Evolutionary conservation across 2,888 invertebrate genomes (phyloP).

Genomic region (Archips crataeganus): DNA sequence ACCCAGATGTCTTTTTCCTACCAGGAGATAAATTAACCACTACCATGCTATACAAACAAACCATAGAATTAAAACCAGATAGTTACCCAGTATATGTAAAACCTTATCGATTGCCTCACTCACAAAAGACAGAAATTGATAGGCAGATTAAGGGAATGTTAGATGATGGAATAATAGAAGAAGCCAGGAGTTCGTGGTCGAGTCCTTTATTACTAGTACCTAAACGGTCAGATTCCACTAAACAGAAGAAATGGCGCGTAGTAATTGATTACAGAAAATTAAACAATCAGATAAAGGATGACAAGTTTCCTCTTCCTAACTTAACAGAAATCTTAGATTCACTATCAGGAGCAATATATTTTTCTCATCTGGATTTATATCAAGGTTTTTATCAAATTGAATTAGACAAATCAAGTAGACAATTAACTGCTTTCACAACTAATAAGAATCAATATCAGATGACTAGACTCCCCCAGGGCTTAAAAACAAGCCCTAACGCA

Average conservation of each 20-base stretch:
- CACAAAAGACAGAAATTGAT: neutral
- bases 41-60: neutral
- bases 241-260: no score
- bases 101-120: neutral
- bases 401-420: neutral
- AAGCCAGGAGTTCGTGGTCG: no score
- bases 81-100: slow-evolving; percentile 1
- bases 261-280: no score
- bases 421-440: slow-evolving; percentile 1
- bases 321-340: no score
- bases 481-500: slow-evolving; percentile 23
- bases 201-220: no score
- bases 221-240: no score
- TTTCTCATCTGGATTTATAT: no score
- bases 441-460: neutral
- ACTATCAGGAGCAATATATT: no score
- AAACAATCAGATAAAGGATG: no score
- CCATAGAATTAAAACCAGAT: neutral
- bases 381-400: neutral
- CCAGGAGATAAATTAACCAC: slow-evolving; percentile 27
- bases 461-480: slow-evolving; percentile 8
- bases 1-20: slow-evolving; percentile 28
- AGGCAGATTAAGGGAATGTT: neutral
- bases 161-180: no score
- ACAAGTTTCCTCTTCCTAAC: no score